A percentile compares a stretch with the other conserved stretches of the same genome.
Evolutionary conservation across 2,888 invertebrate species (phyloP).

Genomic region (Drosophila kuntzei): DNA sequence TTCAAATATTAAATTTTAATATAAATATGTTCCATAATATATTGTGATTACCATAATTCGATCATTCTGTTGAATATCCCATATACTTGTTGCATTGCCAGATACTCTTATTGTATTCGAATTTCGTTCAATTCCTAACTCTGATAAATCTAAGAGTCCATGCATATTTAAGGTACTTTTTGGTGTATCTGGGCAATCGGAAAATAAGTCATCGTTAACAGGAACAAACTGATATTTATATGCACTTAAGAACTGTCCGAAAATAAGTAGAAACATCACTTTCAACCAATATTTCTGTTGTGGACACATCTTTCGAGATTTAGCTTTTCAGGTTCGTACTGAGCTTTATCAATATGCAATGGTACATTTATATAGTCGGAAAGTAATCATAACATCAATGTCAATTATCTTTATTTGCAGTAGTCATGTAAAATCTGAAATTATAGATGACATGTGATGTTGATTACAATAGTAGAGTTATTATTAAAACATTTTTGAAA

Average conservation of each 20-base stretch:
- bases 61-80: background rate
- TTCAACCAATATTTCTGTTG: background rate
- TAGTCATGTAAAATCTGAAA: background rate
- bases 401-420: background rate
- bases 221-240: background rate
- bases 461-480: too few species aligned
- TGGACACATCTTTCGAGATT: background rate
- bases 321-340: background rate
- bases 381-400: background rate
- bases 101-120: background rate
- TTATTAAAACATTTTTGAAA: too few species aligned
- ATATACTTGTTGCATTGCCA: background rate
- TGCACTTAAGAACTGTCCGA: background rate
- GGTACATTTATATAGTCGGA: background rate
- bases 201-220: background rate
- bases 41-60: background rate
- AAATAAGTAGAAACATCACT: background rate
- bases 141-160: background rate
- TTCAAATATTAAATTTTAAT: background rate
- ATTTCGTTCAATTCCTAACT: background rate
- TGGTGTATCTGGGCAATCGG: background rate
- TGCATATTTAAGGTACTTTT: background rate
- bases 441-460: too few species aligned
- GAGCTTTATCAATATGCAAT: background rate
- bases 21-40: background rate